These are phyloP conservation scores for Gastrophysa polygoni DNA, from an alignment of 2,888 invertebrate genomes.

Conservation along the genomic window DNA sequence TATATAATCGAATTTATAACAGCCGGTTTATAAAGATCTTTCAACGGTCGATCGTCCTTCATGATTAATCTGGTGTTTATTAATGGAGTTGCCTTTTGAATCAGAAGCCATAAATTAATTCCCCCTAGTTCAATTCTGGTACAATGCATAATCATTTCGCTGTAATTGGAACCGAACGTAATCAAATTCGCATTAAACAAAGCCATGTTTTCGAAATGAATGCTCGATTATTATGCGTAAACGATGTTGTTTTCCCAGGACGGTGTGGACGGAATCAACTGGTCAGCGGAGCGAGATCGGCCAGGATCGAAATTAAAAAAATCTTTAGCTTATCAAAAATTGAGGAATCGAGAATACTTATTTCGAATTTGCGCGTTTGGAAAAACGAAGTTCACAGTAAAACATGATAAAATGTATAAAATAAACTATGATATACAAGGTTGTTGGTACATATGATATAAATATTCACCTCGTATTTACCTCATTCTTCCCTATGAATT, in stretches of 20 bases:
- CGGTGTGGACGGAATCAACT: not conserved
- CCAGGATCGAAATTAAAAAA: no score
- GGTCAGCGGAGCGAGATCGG: not conserved
- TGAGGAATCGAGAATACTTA: no score
- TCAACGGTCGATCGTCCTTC: not conserved
- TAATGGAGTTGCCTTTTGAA: not conserved
- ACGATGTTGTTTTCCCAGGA: not conserved
- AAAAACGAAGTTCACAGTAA: no score
- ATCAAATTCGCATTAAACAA: not conserved
- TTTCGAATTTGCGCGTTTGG: no score
- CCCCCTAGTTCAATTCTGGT: not conserved
- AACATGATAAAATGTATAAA: no score
- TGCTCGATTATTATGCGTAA: not conserved
- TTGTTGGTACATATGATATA: no score
- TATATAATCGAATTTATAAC: no score
- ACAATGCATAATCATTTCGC: not conserved
- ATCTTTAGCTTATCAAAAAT: no score
- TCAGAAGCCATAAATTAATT: not conserved
- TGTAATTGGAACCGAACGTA: not conserved
- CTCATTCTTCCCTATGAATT: no score
- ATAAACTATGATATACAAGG: no score
- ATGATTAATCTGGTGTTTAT: not conserved
- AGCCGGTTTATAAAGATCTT: not conserved
- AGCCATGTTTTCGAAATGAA: not conserved
- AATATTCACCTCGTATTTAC: no score